Conservation (phyloP, 2,888 invertebrate species). For the Spodoptera exigua region DNA sequence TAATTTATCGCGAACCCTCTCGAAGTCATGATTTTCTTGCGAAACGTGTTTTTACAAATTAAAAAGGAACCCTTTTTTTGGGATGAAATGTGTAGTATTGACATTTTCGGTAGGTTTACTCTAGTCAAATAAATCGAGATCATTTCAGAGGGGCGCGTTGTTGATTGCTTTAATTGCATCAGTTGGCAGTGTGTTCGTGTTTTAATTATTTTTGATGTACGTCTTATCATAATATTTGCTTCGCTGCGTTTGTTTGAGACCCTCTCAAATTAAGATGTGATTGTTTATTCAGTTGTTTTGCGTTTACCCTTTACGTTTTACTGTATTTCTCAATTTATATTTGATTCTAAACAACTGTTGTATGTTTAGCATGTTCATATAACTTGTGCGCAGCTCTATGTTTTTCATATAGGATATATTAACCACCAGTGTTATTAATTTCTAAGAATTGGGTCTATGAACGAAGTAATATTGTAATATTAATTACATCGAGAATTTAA, state of each 20-base stretch:
- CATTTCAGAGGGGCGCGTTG: constrained; percentile 39
- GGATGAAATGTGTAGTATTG: constrained; percentile 49
- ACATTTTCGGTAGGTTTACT: constrained; percentile 47
- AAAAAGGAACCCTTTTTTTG: constrained; percentile 45
- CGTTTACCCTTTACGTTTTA: neutral
- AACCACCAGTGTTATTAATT: too few relatives aligned
- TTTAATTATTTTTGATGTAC: constrained; percentile 56
- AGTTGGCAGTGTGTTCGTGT: constrained; percentile 44
- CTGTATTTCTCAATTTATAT: neutral
- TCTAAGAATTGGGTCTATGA: too few relatives aligned
- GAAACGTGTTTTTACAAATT: constrained; percentile 44
- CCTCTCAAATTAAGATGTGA: constrained; percentile 38
- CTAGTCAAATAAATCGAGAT: constrained; percentile 48
- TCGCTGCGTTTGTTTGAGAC: constrained; percentile 20
- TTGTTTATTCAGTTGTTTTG: constrained; percentile 38
- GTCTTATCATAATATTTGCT: constrained; percentile 52
- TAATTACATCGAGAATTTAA: too few relatives aligned
- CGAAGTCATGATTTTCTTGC: constrained; percentile 43
- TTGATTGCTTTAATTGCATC: constrained; percentile 53
- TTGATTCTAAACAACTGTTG: too few relatives aligned
- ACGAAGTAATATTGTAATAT: too few relatives aligned
- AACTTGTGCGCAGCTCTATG: neutral
- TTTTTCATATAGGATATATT: too few relatives aligned
- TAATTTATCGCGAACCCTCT: constrained; percentile 76
- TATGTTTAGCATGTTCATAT: too few relatives aligned